phyloP scores from a whole-genome alignment of 1,140 invertebrate species.

The Bombus soroeensis region DNA sequence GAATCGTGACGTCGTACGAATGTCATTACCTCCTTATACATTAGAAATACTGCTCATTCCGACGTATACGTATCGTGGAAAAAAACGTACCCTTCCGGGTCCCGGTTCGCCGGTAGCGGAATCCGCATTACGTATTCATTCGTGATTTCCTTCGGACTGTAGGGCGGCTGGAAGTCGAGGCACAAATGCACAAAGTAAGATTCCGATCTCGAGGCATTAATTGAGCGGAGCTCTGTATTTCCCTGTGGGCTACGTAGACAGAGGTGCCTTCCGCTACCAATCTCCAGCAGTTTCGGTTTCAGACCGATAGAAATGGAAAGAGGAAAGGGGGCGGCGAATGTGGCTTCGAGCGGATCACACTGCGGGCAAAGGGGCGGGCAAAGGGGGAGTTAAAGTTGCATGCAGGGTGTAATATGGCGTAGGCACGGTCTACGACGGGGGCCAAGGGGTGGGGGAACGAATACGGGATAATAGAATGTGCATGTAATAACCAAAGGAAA shows the following conservation, averaged over 20 bases:
- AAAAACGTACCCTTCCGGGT: constrained; percentile 41
- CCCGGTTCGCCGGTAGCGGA: background rate
- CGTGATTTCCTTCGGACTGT: constrained; percentile 71
- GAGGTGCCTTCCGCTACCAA: constrained; percentile 62
- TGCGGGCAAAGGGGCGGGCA: constrained; percentile 36
- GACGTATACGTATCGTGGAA: constrained; percentile 6
- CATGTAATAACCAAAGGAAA: constrained; percentile 79
- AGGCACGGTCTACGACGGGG: constrained; percentile 58
- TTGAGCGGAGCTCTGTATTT: constrained; percentile 77
- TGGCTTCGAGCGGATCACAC: constrained; percentile 30
- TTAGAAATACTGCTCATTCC: constrained; percentile 14
- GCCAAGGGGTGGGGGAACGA: constrained; percentile 60
- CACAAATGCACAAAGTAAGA: constrained; percentile 76
- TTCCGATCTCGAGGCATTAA: constrained; percentile 80
- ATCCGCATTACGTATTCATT: constrained; percentile 79
- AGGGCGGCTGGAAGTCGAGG: constrained; percentile 46
- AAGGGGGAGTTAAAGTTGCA: constrained; percentile 71
- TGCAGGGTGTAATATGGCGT: constrained; percentile 48
- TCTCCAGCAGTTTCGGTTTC: constrained; percentile 74
- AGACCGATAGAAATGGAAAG: constrained; percentile 65
- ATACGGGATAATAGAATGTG: constrained; percentile 79
- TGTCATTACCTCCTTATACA: constrained; percentile 40
- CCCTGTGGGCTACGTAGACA: constrained; percentile 75
- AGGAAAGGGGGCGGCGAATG: background rate
- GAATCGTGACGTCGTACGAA: constrained; percentile 17